A percentile compares a stretch with the other conserved stretches of the same genome.
These are phyloP conservation scores for Gymnothorax reevesii DNA, from an alignment of 2,797 vertebrate species.

Conservation along the genomic window DNA sequence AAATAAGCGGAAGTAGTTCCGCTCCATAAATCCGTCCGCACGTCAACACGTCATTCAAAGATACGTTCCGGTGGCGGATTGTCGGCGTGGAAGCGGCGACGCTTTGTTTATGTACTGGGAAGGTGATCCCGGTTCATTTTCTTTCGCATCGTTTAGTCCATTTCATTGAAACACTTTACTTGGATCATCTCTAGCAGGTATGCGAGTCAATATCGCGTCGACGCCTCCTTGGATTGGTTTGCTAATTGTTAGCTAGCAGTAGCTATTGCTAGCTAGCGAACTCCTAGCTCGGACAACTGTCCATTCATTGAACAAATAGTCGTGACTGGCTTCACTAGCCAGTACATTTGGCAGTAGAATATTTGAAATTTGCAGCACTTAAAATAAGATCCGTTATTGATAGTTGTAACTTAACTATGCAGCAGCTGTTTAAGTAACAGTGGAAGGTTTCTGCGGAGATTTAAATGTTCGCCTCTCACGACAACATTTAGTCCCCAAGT, in stretches of 20 bases:
- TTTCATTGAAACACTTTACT: not conserved
- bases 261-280: not conserved
- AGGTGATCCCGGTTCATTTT: slow-evolving; percentile 56
- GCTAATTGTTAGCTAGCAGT: not conserved
- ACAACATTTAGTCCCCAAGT: no score
- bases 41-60: slow-evolving; percentile 35
- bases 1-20: not conserved
- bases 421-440: no score
- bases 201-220: not conserved
- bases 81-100: not conserved
- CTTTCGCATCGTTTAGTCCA: slow-evolving; percentile 13
- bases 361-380: not conserved
- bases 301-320: slow-evolving; percentile 1
- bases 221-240: not conserved
- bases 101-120: slow-evolving; percentile 73
- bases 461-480: no score
- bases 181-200: not conserved
- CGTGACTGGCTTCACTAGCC: not conserved
- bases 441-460: no score
- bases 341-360: not conserved
- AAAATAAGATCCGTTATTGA: no score
- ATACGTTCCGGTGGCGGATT: slow-evolving; percentile 65
- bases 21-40: slow-evolving; percentile 16
- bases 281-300: not conserved
- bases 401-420: no score